These are phyloP conservation scores for Plectropomus leopardus DNA, from an alignment of 2,113 vertebrate genomes.

Conservation along the genomic window DNA sequence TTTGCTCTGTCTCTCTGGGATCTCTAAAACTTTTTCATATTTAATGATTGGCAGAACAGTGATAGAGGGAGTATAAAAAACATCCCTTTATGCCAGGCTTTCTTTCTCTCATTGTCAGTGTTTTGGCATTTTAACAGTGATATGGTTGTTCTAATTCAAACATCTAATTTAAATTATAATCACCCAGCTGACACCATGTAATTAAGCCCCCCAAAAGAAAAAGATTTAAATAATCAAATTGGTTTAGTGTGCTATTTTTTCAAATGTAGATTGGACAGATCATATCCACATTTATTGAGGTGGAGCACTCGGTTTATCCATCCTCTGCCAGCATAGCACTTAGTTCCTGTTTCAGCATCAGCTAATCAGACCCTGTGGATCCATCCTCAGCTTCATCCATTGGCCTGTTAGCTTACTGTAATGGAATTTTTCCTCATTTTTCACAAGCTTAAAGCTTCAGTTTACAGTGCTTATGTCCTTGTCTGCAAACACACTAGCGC, in stretches of 20 bases:
- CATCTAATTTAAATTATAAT: background rate
- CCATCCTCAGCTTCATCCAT: slow-evolving; percentile 13
- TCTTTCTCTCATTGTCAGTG: background rate
- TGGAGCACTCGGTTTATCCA: slow-evolving; percentile 16
- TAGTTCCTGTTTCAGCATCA: slow-evolving; percentile 15
- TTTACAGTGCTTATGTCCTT: background rate
- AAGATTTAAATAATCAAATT: background rate
- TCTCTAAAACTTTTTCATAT: background rate
- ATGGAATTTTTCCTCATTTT: background rate
- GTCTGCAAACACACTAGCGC: background rate
- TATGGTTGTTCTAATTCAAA: background rate
- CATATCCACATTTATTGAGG: slow-evolving; percentile 23
- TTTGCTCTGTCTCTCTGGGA: slow-evolving; percentile 2
- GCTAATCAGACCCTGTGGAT: slow-evolving; percentile 42
- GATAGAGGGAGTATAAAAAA: background rate
- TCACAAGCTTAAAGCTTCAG: background rate
- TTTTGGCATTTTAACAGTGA: background rate
- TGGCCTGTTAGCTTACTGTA: background rate
- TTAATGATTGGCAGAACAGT: slow-evolving; percentile 7
- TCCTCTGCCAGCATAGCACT: background rate
- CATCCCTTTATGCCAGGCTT: background rate
- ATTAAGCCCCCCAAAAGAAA: background rate
- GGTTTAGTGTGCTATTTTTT: background rate
- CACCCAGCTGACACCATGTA: too few species aligned
- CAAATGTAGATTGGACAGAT: background rate